Conservation (phyloP, 2,113 vertebrate genomes). For the Notarius lentiginosus region DNA sequence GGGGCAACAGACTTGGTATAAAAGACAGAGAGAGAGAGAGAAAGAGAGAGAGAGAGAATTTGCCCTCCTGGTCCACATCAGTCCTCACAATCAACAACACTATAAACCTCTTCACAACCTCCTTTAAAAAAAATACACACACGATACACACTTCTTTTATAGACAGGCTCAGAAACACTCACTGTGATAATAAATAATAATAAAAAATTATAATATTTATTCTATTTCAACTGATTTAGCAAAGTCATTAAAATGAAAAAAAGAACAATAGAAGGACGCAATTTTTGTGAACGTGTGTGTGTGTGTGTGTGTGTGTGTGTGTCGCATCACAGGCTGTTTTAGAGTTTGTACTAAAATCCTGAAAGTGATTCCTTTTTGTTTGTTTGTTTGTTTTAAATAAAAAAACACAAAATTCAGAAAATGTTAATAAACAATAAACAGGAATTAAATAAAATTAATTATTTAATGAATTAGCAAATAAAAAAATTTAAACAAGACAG, state of each 20-base stretch:
- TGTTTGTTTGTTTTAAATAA: background rate
- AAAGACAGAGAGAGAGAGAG: background rate
- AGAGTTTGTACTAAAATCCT: background rate
- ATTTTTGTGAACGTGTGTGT: background rate
- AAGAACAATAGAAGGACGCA: background rate
- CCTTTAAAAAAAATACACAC: background rate
- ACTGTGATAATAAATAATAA: too few species aligned
- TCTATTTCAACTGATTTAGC: background rate
- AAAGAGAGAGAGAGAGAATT: background rate
- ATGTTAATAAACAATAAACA: background rate
- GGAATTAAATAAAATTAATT: too few species aligned
- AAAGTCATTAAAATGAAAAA: background rate
- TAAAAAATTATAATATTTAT: background rate
- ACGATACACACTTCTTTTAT: background rate
- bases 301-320: background rate
- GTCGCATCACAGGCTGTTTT: background rate
- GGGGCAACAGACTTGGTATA: slow-evolving; percentile 68
- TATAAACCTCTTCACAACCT: background rate
- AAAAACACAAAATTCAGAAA: background rate
- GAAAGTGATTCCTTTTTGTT: background rate
- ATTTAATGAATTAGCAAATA: background rate
- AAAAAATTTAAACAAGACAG: background rate
- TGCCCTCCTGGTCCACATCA: slow-evolving; percentile 38
- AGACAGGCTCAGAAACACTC: background rate
- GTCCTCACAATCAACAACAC: slow-evolving; percentile 29